A percentile compares a stretch with the other conserved stretches of the same genome.
phyloP scores from a whole-genome alignment of 2,888 invertebrate genomes.

The Drosophila melanocephala region DNA sequence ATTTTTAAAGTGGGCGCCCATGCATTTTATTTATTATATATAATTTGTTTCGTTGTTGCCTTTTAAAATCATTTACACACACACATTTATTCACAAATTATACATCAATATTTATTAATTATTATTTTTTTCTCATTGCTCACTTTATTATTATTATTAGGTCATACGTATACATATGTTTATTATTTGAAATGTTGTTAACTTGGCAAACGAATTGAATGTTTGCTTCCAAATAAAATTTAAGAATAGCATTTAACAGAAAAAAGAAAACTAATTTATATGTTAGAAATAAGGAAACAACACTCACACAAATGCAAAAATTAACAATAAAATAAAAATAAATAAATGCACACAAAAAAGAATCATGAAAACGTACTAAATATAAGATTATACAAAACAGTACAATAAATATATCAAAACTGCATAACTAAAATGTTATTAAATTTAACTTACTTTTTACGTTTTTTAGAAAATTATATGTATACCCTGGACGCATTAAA shows the following conservation, averaged over 20 bases:
- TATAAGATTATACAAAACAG: conserved; percentile 32
- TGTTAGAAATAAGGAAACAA: conserved; percentile 45
- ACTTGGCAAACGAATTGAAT: conserved; percentile 49
- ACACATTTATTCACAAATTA: conserved; percentile 26
- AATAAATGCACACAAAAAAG: conserved; percentile 46
- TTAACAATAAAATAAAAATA: conserved; percentile 25
- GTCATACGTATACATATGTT: conserved; percentile 16
- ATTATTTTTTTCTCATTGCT: conserved; percentile 20
- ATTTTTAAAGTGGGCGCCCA: conserved; percentile 16
- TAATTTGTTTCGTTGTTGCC: conserved; percentile 39
- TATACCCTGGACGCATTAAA: not conserved
- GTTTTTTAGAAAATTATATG: not conserved
- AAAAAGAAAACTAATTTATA: conserved; percentile 51
- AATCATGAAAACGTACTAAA: conserved; percentile 27
- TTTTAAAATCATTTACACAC: conserved; percentile 15
- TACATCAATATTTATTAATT: conserved; percentile 47
- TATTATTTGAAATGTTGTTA: conserved; percentile 59
- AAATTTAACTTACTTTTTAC: not conserved
- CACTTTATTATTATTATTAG: conserved; percentile 29
- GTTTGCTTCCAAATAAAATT: conserved; percentile 64
- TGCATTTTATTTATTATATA: conserved; percentile 48
- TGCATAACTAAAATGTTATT: conserved; percentile 6
- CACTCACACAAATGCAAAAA: conserved; percentile 30
- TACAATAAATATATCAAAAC: conserved; percentile 52
- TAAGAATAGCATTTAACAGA: conserved; percentile 72